Evolutionary conservation across 2,113 vertebrate genomes (phyloP).

Genomic region (Gopherus flavomarginatus): DNA sequence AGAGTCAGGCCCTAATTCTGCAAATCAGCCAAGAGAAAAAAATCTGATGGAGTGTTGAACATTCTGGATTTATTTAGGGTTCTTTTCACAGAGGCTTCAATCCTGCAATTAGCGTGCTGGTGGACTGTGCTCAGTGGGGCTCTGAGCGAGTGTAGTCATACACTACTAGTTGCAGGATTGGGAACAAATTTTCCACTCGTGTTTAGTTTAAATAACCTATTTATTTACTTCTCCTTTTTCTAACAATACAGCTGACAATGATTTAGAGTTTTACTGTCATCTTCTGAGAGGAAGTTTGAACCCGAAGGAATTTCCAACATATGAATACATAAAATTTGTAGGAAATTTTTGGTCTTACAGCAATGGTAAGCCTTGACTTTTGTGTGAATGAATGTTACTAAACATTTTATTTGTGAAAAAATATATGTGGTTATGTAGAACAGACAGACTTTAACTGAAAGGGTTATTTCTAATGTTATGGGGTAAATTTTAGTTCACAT

Average conservation of each 20-base stretch:
- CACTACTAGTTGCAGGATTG: conserved; percentile 20
- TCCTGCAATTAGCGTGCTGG: neutral
- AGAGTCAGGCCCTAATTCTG: rapidly evolving
- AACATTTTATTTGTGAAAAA: conserved; percentile 63
- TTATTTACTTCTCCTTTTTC: conserved; percentile 72
- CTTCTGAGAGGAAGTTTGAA: conserved; percentile 88
- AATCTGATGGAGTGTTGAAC: neutral
- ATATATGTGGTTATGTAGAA: conserved; percentile 40
- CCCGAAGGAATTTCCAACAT: conserved; percentile 87
- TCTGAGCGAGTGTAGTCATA: neutral
- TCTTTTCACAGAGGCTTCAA: neutral
- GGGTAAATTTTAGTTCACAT: neutral
- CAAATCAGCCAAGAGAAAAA: neutral
- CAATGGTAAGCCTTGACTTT: conserved; percentile 83
- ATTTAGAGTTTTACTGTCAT: conserved; percentile 89
- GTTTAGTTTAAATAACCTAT: conserved; percentile 59
- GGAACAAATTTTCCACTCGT: conserved; percentile 36
- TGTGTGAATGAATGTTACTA: conserved; percentile 56
- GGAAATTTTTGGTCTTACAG: conserved; percentile 87
- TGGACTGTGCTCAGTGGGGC: neutral
- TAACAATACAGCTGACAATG: conserved; percentile 82
- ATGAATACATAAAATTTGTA: conserved; percentile 89
- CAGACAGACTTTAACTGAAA: conserved; percentile 21
- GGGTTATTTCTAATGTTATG: conserved; percentile 19
- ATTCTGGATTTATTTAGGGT: neutral